Base-by-base conservation (phyloP, 2,888 invertebrate species). In the Athalia circularis region DNA sequence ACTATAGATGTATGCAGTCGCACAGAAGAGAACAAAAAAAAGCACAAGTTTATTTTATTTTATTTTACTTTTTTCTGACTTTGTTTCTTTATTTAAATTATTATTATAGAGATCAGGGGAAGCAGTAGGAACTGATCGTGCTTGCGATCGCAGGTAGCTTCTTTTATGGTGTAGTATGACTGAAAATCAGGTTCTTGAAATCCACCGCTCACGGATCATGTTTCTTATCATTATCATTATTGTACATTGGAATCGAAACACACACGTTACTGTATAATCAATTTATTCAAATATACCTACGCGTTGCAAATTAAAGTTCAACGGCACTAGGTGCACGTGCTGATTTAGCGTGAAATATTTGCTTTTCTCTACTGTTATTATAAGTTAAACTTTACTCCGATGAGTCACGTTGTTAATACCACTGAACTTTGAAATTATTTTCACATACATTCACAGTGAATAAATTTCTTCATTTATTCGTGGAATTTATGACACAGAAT, bases 101-200 rank as follows among this genome's bases (percentile, higher is more conserved):
- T 29, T 29, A 29, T 29, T 29, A 29, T 29, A 29, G 29, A 29
- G 29, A 29, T 29, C 29, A 29, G 29, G 29, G 2, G 29, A 29
- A 29, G 29, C 29, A 29, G 29, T 29, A 29, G 29, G 29, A 29
- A 29, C 29, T 29, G 29, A 29, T 29, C 29, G 29, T 29, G 29
- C 29, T 29, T 29, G 29, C 29, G 29, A 29, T 29, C 29, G 29
- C 29, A 29, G 29, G 29, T 29, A 29, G 54, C n/a, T 54, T 54
- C 54, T 54, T n/a, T 54, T 11, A 54, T n/a, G 54, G n/a, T 4
- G 54, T 8, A 54, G 9, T 11, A n/a, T 54, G 54, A 54, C 54
- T 29, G n/a, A 11, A 68, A 68, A 68, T 68, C 68, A 68, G 68
- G 68, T 68, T 68, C 68, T 68, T 54, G 45, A 29, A 67, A 52